Evolutionary conservation across 2,797 vertebrate species (phyloP).

Genomic region (Muraenolepis orangiensis): DNA sequence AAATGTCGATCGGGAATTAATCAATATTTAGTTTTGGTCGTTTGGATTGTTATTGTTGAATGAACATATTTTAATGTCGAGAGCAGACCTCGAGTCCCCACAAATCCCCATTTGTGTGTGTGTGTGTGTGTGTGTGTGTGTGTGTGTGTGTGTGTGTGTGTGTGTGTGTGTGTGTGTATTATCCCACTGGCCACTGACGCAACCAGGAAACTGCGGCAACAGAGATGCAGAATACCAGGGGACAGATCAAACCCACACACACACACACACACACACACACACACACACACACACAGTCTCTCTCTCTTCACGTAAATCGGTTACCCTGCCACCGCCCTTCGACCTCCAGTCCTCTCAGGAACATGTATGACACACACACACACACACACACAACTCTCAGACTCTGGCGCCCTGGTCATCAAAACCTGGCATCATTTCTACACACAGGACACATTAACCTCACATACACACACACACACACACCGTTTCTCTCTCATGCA

Average conservation of each 20-base stretch:
- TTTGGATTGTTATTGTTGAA: too few relatives aligned
- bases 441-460: too few relatives aligned
- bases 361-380: constrained; percentile 46
- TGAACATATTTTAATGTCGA: too few relatives aligned
- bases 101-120: too few relatives aligned
- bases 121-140: too few relatives aligned
- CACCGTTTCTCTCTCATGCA: constrained; percentile 36
- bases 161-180: constrained; percentile 10
- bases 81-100: too few relatives aligned
- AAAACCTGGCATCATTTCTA: too few relatives aligned
- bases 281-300: constrained; percentile 7
- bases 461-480: too few relatives aligned
- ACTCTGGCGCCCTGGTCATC: not conserved
- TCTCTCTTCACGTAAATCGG: not conserved
- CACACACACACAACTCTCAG: constrained; percentile 46
- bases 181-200: constrained; percentile 25
- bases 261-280: constrained; percentile 11
- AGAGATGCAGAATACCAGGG: constrained; percentile 42
- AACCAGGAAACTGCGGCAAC: constrained; percentile 37
- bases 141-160: constrained; percentile 8
- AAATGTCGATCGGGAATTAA: too few relatives aligned
- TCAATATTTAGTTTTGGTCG: too few relatives aligned
- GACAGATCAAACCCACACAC: constrained; percentile 40
- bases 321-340: constrained; percentile 39
- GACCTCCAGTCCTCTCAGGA: constrained; percentile 64